Base-by-base conservation (phyloP, 2,797 vertebrate genomes). In the Falco naumanni region DNA sequence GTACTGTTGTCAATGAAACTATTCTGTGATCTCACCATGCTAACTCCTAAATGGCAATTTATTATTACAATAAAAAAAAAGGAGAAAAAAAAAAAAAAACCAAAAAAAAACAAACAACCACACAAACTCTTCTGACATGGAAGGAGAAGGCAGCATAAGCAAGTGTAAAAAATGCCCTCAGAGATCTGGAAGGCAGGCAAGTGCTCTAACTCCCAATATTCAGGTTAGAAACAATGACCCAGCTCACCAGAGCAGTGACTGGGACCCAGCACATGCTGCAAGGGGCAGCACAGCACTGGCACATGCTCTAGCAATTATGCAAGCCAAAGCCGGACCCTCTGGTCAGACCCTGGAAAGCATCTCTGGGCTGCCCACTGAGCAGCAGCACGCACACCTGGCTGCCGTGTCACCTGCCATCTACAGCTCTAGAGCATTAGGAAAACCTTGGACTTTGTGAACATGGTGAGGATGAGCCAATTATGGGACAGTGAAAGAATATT, bases 161-260 rank as follows among this genome's bases (percentile, higher is more conserved):
- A 7, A 68, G 26, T 18, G 22, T 68, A 28, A 91, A 85, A 95
- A 95, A 48, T 9, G 37, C 24, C 59, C 80, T 45, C 80, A 33
- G 88, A 89, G 79, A 64, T 43, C 68, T 85, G 39, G 48, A 87
- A 91, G 45, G 88, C 43, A 70, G 50, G 89, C 22, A 78, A 43
- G 29, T 10, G 6, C 48, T 89, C 74, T 54, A 70, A 29, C 33
- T 94, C 80, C 60, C 70, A 89, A 25, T 25, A 37, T 45, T 65
- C 31, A 25, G n/a, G 72, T 63, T 86, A 65, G 94, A 66, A 60
- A 16, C 24, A 77, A 91, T 12, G 70, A 87, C 21, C 16, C 61
- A 25, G 71, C 37, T 84, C 48, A 72, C 15, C 24, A 13, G 75
- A 47, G 71, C 57, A n/a, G 59, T 4, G 9, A 8, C 60, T 31